Base-by-base conservation (phyloP, 2,888 invertebrate genomes). In the Chymomyza fuscimana region DNA sequence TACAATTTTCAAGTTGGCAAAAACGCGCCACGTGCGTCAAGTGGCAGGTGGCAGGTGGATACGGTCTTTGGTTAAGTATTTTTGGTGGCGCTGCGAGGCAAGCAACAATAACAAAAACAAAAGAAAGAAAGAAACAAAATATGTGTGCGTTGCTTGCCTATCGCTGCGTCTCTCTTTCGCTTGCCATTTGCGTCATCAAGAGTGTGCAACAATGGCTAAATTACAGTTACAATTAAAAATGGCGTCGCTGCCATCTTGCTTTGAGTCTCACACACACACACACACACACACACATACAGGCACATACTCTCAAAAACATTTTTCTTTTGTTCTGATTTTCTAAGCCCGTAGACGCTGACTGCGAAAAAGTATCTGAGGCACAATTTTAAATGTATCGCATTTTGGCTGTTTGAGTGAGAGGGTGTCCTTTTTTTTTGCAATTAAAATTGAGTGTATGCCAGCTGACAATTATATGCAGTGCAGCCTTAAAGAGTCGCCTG, bases 181-280 rank as follows among this genome's bases (percentile, higher is more conserved):
- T 61, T 22, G 65, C 67, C 58, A 74, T 74, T 74, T 77, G 81
- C 77, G 79, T 79, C 81, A 74, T 74, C 77, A 81, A 82, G 73
- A 77, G 82, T 81, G 76, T 70, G 65, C 74, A 78, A 87, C 87
- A 85, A 85, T 85, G 86, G 83, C 76, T 86, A 87, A 85, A 85
- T 87, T 87, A 85, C 85, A 82, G 87, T 87, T 87, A 85, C 87
- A 85, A 85, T 85, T 85, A 85, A 85, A 85, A 85, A 85, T 87
- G 85, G 85, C 85, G 67, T 67, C 62, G 67, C 29, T 22, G 6
- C 40, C 40, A 46, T 46, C 40, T 46, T 46, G 40, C 40, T 46
- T 46, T 40, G 40, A 40, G 40, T 40, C 40, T 40, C 40, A 40
- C 40, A 40, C 40, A 40, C 40, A 40, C 40, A 40, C 40, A 9